Evolutionary conservation across 2,888 invertebrate species (phyloP).

Genomic region (Pseudococcus viburni): DNA sequence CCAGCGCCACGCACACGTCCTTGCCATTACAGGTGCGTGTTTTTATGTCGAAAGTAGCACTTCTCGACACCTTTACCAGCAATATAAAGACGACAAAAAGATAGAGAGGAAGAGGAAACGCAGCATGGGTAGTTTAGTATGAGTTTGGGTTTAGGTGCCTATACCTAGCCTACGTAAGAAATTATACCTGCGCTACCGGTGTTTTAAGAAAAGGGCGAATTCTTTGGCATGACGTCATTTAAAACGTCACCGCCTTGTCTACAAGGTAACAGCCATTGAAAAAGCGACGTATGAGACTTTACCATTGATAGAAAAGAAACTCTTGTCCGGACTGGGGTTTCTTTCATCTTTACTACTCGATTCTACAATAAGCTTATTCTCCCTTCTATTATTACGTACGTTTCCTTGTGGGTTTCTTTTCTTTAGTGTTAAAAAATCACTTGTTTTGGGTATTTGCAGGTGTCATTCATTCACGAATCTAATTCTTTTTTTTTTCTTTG

Average conservation of each 20-base stretch:
- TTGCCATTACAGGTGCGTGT: neutral
- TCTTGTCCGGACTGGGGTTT: neutral
- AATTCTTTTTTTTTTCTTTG: neutral
- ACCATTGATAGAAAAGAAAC: constrained; percentile 54
- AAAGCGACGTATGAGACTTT: constrained; percentile 17
- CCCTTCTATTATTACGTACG: neutral
- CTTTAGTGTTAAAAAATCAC: neutral
- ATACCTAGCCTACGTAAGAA: neutral
- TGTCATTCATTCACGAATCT: neutral
- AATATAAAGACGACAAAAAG: neutral
- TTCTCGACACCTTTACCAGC: neutral
- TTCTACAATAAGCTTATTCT: neutral
- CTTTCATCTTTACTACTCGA: neutral
- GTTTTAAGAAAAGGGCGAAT: constrained; percentile 36
- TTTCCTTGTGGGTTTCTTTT: constrained; percentile 17
- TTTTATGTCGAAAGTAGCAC: neutral
- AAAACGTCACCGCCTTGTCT: constrained; percentile 22
- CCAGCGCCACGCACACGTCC: neutral
- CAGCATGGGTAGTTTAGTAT: too few relatives aligned
- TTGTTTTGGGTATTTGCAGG: neutral
- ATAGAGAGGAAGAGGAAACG: neutral
- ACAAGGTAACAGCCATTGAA: neutral
- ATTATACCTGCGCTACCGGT: constrained; percentile 43
- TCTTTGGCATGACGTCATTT: constrained; percentile 26
- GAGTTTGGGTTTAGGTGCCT: too few relatives aligned